Percentiles rank a stretch among this genome's conserved stretches.
phyloP scores from a whole-genome alignment of 2,797 vertebrate species.

The Acrossocheilus wenchowensis region DNA sequence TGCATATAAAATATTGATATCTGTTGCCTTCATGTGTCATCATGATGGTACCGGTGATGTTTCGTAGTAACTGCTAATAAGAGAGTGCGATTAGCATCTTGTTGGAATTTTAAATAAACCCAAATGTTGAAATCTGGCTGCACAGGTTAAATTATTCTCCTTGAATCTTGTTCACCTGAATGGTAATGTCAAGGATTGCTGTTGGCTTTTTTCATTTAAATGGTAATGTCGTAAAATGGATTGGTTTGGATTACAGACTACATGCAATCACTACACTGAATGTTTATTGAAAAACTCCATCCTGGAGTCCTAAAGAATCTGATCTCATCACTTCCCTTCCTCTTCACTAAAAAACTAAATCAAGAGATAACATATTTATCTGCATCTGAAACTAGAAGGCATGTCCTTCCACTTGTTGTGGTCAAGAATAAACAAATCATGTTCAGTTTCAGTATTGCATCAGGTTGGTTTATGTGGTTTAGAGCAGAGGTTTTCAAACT shows the following conservation, averaged over 20 bases:
- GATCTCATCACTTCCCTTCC: not conserved
- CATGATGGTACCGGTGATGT: not conserved
- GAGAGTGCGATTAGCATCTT: not conserved
- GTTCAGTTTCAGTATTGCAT: not conserved
- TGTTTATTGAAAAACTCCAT: conserved; percentile 31
- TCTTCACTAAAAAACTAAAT: not conserved
- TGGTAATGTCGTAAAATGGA: conserved; percentile 42
- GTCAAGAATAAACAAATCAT: not conserved
- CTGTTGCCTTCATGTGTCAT: not conserved
- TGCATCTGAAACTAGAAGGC: not conserved
- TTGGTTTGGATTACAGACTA: conserved; percentile 40
- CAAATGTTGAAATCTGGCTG: conserved; percentile 1
- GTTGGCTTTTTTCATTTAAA: conserved; percentile 50
- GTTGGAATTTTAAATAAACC: conserved; percentile 22
- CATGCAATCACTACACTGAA: conserved; percentile 11
- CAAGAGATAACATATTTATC: not conserved
- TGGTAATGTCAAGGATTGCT: conserved; percentile 44
- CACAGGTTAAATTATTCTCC: conserved; percentile 24
- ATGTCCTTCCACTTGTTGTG: not conserved
- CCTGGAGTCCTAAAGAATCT: not conserved
- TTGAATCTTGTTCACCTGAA: conserved; percentile 40
- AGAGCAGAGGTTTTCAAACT: not conserved
- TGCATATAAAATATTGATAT: not conserved
- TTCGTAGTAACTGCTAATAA: not conserved
- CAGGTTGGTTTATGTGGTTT: not conserved